Conservation (phyloP, 2,888 invertebrate genomes). For the Parochlus steinenii region DNA sequence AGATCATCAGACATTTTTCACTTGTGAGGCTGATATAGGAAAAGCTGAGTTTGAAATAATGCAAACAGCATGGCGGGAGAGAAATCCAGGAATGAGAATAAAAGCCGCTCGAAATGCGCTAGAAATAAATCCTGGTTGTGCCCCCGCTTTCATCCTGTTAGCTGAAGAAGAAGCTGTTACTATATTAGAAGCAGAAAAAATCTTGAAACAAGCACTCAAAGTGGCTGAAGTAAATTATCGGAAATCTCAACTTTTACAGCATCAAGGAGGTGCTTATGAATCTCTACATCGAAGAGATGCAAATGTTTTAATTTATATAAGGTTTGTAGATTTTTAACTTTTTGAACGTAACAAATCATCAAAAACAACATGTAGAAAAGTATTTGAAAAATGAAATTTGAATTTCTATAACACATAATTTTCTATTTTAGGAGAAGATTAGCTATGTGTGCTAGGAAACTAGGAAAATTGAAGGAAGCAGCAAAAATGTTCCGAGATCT, state of each 20-base stretch:
- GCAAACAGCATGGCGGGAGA: constrained; percentile 93
- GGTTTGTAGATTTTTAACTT: too few relatives aligned
- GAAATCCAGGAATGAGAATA: constrained; percentile 77
- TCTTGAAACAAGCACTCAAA: constrained; percentile 66
- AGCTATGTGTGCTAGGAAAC: constrained; percentile 94
- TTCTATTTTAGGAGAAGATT: constrained; percentile 74
- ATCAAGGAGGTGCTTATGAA: constrained; percentile 57
- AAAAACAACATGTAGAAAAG: too few relatives aligned
- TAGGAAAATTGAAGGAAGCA: constrained; percentile 87
- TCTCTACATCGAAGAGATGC: constrained; percentile 73
- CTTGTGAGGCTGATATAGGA: constrained; percentile 74
- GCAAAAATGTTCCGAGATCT: constrained; percentile 93
- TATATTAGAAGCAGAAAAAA: constrained; percentile 72
- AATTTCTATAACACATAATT: too few relatives aligned
- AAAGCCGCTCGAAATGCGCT: constrained; percentile 82
- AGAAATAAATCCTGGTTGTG: constrained; percentile 78
- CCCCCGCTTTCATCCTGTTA: constrained; percentile 82
- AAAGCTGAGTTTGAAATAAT: constrained; percentile 84
- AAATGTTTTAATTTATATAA: constrained; percentile 88
- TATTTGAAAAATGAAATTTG: too few relatives aligned
- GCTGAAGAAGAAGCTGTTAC: constrained; percentile 95
- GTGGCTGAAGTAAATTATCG: constrained; percentile 66
- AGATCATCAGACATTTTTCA: constrained; percentile 94
- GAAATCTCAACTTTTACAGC: constrained; percentile 64
- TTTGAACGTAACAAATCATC: too few relatives aligned